Percentiles rank a stretch among this genome's conserved stretches.
Conservation (phyloP, 2,888 invertebrate genomes). For the Limnephilus auricula region DNA sequence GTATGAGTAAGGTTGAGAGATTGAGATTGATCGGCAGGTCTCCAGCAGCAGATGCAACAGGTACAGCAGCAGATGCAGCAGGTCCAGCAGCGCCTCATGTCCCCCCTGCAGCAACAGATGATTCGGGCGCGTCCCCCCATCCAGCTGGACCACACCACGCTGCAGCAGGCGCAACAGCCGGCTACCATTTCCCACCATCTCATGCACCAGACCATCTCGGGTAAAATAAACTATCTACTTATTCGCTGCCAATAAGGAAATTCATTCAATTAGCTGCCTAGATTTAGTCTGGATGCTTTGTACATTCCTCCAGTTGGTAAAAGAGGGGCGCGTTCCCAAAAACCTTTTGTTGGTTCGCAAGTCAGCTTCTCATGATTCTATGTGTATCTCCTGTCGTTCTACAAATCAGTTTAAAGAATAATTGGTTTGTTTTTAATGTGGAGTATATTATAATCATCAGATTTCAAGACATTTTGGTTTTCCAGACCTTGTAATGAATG, state of each 20-base stretch:
- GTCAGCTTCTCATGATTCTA: not conserved
- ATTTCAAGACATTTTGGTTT: constrained; percentile 34
- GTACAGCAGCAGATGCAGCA: constrained; percentile 51
- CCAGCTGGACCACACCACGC: constrained; percentile 55
- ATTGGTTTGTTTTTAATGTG: constrained; percentile 54
- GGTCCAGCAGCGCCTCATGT: constrained; percentile 60
- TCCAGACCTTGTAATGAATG: not conserved
- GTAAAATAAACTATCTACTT: not conserved
- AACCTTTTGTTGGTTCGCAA: too few relatives aligned
- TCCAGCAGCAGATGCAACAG: constrained; percentile 49
- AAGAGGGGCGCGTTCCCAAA: too few relatives aligned
- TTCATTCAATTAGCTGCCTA: not conserved
- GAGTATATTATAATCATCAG: constrained; percentile 47
- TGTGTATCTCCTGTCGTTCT: constrained; percentile 46
- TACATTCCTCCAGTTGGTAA: too few relatives aligned
- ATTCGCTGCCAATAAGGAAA: not conserved
- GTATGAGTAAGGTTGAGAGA: not conserved
- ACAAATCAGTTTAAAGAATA: constrained; percentile 49
- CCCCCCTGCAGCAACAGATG: constrained; percentile 51
- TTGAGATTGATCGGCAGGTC: not conserved
- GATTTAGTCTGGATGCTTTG: not conserved
- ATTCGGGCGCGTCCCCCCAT: constrained; percentile 72
- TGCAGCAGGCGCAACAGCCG: constrained; percentile 68
- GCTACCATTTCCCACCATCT: constrained; percentile 55
- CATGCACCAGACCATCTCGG: constrained; percentile 39